These are phyloP conservation scores for Protonemura montana DNA, from an alignment of 2,888 invertebrate genomes.

Conservation along the genomic window DNA sequence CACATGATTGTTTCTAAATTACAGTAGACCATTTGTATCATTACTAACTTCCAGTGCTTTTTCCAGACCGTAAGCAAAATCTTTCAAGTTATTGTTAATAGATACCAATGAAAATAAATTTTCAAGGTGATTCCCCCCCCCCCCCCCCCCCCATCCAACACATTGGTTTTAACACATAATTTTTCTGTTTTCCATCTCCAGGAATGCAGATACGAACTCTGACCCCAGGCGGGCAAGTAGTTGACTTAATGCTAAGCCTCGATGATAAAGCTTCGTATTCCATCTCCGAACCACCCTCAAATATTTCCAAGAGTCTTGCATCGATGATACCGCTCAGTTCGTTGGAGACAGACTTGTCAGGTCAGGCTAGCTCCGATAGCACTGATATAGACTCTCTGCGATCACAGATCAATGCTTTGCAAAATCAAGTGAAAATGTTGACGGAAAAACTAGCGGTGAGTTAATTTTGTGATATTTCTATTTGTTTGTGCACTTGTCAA, in stretches of 20 bases:
- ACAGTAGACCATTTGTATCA: too few species aligned
- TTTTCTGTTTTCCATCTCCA: background rate
- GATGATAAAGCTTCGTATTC: background rate
- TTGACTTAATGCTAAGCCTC: constrained; percentile 7
- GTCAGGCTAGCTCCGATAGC: background rate
- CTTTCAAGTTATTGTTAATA: too few species aligned
- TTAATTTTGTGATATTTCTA: constrained; percentile 38
- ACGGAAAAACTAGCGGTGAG: constrained; percentile 45
- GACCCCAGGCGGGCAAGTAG: constrained; percentile 2
- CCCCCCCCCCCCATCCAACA: too few species aligned
- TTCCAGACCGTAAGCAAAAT: too few species aligned
- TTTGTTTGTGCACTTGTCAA: too few species aligned
- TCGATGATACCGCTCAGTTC: background rate
- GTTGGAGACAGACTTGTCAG: background rate
- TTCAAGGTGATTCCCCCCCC: too few species aligned
- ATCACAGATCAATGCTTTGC: constrained; percentile 38
- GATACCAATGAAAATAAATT: too few species aligned
- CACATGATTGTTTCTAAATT: too few species aligned
- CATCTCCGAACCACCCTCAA: background rate
- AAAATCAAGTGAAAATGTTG: constrained; percentile 41
- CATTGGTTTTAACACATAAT: too few species aligned
- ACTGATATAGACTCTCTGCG: background rate
- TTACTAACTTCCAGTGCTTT: too few species aligned
- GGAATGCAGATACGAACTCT: constrained; percentile 16
- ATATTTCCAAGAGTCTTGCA: background rate